Base-by-base conservation (phyloP, 1,140 invertebrate species). In the Orchesella cincta region DNA sequence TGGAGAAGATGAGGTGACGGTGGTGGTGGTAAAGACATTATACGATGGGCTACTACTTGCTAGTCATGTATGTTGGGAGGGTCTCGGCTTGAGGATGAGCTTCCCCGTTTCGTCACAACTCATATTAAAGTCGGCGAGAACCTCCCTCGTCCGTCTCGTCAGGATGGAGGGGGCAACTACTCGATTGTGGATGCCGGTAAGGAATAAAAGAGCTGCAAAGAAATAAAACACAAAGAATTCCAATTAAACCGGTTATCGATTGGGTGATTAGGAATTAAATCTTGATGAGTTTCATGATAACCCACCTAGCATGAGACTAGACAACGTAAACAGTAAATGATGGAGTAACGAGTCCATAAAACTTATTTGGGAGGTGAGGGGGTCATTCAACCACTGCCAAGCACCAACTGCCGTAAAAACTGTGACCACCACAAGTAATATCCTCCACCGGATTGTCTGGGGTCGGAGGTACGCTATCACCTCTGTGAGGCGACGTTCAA, bases 81-180 rank as follows among this genome's bases (percentile, higher is more conserved):
- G 92, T 71, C 92, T 85, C 3, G 94, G 94, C 85, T 94, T 94
- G 0, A 96, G 85, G 80, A 96, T 95, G 20, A 96, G 86, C 86
- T 95, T 95, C 78, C 95, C 95, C 74, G 94, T 96, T 84, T 98
- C 96, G 86, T 98, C 96, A 88, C 95, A 98, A 64, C 94, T 97
- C 95, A 98, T 97, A 85, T 97, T 98, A 85, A 98, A 99, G 86
- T 98, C 96, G 39, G 91, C 91, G 33, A 99, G 89, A 0, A 98
- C 96, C 52, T 89, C 90, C 57, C 96, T 88, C 33, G 95, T 95
- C 79, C 97, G 87, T 1, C 93, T 91, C 1, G 95, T 96, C 81
- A 99, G 95, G 83, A 99, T 98, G 82, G 94, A 95, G 16, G 96
- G 95, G 20, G 96, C 96, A 77, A 98, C 95, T 0, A 99, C 96